phyloP scores from a whole-genome alignment of 2,113 vertebrate genomes.

The Copsychus sechellarum region DNA sequence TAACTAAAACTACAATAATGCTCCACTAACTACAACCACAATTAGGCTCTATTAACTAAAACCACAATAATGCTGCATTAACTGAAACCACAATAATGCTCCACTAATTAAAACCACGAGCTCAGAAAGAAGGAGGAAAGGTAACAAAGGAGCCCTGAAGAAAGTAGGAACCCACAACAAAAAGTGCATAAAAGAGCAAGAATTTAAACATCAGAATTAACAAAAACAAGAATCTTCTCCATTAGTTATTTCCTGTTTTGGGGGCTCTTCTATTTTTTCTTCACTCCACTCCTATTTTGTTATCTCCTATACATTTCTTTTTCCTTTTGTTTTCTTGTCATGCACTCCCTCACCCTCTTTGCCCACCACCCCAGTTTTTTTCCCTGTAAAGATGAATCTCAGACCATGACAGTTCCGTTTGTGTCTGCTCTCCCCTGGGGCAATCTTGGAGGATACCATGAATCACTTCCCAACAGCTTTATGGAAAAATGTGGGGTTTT shows the following conservation, averaged over 20 bases:
- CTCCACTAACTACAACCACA: not conserved
- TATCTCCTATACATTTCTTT: not conserved
- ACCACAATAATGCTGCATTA: not conserved
- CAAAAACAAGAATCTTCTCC: not conserved
- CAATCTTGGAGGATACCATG: not conserved
- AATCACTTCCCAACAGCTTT: not conserved
- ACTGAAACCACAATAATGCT: not conserved
- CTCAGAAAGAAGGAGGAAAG: not conserved
- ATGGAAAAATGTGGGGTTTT: not conserved
- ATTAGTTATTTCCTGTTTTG: not conserved
- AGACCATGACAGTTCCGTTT: not conserved
- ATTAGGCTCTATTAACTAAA: not conserved
- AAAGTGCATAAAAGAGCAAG: not conserved
- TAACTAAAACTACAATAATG: not conserved
- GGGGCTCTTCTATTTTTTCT: not conserved
- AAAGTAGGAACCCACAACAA: not conserved
- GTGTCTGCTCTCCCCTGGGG: not conserved
- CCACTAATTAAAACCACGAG: not conserved
- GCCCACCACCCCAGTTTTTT: not conserved
- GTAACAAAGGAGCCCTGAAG: not conserved
- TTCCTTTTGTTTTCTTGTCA: not conserved
- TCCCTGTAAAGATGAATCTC: not conserved
- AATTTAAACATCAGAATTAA: not conserved
- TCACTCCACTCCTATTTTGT: not conserved
- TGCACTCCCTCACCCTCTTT: not conserved